phyloP scores from a whole-genome alignment of 2,113 vertebrate species.

The Toxotes jaculatrix region DNA sequence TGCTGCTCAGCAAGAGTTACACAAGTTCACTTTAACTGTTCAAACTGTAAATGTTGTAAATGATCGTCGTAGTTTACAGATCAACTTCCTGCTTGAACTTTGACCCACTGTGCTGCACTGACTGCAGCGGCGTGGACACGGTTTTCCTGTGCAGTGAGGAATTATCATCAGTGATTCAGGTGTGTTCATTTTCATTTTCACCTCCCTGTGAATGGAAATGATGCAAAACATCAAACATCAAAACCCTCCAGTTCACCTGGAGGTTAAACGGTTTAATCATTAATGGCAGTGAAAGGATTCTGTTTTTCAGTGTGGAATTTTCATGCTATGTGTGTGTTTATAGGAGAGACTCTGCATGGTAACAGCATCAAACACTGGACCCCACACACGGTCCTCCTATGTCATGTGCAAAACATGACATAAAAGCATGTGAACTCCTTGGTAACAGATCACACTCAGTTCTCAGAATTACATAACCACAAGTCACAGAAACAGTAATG shows the following conservation, averaged over 20 bases:
- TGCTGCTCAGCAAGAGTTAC: neutral
- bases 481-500: neutral
- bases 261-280: constrained; percentile 13
- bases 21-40: neutral
- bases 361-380: too few relatives aligned
- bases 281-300: neutral
- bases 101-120: neutral
- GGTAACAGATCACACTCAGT: neutral
- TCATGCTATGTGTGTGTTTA: too few relatives aligned
- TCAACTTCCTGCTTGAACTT: neutral
- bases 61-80: neutral
- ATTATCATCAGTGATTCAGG: neutral
- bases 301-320: too few relatives aligned
- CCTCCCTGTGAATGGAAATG: neutral
- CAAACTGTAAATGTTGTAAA: neutral
- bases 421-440: too few relatives aligned
- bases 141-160: too few relatives aligned
- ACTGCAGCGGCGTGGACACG: neutral
- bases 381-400: too few relatives aligned
- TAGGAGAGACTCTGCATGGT: too few relatives aligned
- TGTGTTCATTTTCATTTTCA: neutral
- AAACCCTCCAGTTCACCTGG: neutral
- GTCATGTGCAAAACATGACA: neutral
- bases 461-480: neutral
- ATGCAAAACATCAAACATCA: neutral